A percentile compares a stretch with the other conserved stretches of the same genome.
Evolutionary conservation across 1,140 invertebrate genomes (phyloP).

Genomic region (Drosophila varians): DNA sequence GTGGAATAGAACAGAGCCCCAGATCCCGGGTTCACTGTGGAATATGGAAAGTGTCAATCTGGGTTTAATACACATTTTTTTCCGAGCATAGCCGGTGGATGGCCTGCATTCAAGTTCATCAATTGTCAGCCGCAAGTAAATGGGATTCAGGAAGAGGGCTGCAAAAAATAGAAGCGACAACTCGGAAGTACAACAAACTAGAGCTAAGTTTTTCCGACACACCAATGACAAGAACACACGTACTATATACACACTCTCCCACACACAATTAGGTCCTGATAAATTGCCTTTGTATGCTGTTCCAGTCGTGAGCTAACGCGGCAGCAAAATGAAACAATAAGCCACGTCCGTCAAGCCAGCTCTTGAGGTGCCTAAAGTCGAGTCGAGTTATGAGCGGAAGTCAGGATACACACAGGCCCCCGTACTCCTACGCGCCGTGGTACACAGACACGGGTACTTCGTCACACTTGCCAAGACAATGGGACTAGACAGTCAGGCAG

Average conservation of each 20-base stretch:
- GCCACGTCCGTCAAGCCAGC: constrained; percentile 78
- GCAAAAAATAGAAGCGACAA: constrained; percentile 22
- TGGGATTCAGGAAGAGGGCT: constrained; percentile 10
- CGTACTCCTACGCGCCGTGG: constrained; percentile 16
- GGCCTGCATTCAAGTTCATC: constrained; percentile 57
- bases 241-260: constrained; percentile 15
- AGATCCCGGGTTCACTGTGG: constrained; percentile 12
- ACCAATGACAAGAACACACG: constrained; percentile 63
- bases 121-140: constrained; percentile 51
- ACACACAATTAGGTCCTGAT: constrained; percentile 76
- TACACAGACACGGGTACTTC: constrained; percentile 36
- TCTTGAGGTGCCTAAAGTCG: constrained; percentile 74
- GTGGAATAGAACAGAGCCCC: constrained; percentile 59
- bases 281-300: constrained; percentile 81
- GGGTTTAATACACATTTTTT: constrained; percentile 32
- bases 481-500: constrained; percentile 71
- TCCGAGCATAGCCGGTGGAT: not conserved
- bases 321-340: constrained; percentile 80
- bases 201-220: constrained; percentile 66
- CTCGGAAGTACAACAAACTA: constrained; percentile 68
- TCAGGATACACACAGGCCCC: constrained; percentile 42
- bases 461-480: constrained; percentile 70
- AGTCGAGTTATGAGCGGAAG: constrained; percentile 71
- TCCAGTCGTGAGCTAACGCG: constrained; percentile 67
- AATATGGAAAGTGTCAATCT: constrained; percentile 76